Conservation (phyloP, 2,797 vertebrate genomes). For the Bradypus variegatus region DNA sequence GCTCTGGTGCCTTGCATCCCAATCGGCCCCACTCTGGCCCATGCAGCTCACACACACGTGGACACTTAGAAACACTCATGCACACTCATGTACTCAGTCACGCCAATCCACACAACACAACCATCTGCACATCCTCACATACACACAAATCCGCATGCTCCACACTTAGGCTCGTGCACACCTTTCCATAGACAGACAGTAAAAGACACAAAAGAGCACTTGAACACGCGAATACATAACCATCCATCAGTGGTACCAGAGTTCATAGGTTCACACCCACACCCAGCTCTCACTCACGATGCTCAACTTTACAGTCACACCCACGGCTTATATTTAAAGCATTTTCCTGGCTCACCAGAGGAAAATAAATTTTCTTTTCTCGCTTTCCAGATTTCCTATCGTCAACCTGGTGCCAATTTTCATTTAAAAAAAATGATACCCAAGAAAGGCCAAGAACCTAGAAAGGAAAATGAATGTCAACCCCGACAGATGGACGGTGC, state of each 20-base stretch:
- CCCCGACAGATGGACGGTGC: neutral
- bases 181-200: neutral
- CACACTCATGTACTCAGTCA: neutral
- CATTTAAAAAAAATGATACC: slow-evolving; percentile 44
- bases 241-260: neutral
- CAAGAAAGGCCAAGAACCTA: slow-evolving; percentile 43
- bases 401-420: slow-evolving; percentile 53
- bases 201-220: too few relatives aligned
- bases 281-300: neutral
- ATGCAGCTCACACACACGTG: rapidly evolving
- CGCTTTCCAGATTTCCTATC: slow-evolving; percentile 45
- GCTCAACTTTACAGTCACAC: neutral
- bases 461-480: slow-evolving; percentile 46
- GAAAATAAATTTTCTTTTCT: slow-evolving; percentile 55
- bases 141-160: neutral
- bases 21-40: neutral
- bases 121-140: neutral
- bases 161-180: neutral
- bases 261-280: neutral
- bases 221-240: neutral
- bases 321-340: slow-evolving; percentile 38
- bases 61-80: neutral
- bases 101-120: neutral
- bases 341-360: slow-evolving; percentile 27
- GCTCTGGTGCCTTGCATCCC: neutral